Conservation (phyloP, 2,797 vertebrate genomes). For the Malurus splendens region DNA sequence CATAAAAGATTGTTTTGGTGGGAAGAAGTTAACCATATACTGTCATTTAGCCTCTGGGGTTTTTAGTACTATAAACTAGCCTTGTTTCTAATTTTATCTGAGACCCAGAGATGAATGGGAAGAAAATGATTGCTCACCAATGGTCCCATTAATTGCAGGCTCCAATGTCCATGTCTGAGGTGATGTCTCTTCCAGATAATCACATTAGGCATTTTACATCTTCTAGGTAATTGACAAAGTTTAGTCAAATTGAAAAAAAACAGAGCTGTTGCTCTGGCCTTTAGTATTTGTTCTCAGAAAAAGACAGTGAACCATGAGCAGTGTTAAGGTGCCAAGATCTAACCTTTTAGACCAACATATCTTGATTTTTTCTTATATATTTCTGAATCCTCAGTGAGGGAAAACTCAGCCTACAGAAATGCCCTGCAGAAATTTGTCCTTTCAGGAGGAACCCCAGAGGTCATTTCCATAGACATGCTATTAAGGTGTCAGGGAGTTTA, state of each 20-base stretch:
- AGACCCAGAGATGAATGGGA: not conserved
- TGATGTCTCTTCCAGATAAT: not conserved
- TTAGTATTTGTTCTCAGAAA: not conserved
- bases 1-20: not conserved
- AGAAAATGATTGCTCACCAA: not conserved
- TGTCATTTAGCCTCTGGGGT: not conserved
- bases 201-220: not conserved
- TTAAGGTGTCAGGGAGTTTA: not conserved
- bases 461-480: no score
- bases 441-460: not conserved
- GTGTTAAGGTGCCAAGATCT: not conserved
- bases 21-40: not conserved
- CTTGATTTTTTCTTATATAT: not conserved
- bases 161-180: not conserved
- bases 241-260: not conserved
- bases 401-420: not conserved
- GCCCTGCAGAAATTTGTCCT: not conserved
- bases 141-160: not conserved
- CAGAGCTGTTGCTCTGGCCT: not conserved
- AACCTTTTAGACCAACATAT: not conserved
- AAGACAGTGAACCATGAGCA: not conserved
- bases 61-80: not conserved
- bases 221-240: not conserved
- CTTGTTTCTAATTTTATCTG: not conserved
- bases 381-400: not conserved